Percentiles rank a stretch among this genome's conserved stretches.
phyloP scores from a whole-genome alignment of 2,888 invertebrate genomes.

The Callosobruchus maculatus region DNA sequence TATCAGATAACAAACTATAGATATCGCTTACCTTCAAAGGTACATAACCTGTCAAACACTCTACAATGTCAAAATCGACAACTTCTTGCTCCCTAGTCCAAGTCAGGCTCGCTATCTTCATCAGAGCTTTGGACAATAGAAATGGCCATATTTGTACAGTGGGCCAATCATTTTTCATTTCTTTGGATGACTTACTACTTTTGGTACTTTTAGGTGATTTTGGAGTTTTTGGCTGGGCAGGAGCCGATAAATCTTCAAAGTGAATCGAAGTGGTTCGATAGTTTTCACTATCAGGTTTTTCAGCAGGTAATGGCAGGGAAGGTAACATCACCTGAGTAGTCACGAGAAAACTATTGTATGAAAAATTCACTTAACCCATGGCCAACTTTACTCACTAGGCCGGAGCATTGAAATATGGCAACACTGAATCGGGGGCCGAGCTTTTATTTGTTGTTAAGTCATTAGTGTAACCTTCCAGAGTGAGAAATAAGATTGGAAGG shows the following conservation, averaged over 20 bases:
- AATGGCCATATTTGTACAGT: constrained; percentile 51
- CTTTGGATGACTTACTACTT: background rate
- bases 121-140: constrained; percentile 49
- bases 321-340: constrained; percentile 3
- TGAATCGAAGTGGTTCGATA: background rate
- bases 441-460: too few species aligned
- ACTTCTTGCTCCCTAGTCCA: constrained; percentile 41
- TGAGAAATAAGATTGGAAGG: too few species aligned
- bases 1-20: too few species aligned
- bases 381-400: too few species aligned
- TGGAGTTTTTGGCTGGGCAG: background rate
- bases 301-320: background rate
- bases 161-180: background rate
- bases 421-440: too few species aligned
- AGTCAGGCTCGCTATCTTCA: constrained; percentile 48
- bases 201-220: background rate
- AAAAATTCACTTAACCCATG: too few species aligned
- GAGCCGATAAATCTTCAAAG: background rate
- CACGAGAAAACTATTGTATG: background rate
- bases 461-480: too few species aligned
- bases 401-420: too few species aligned
- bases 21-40: constrained; percentile 30
- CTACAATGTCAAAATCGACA: constrained; percentile 47
- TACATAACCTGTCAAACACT: constrained; percentile 50
- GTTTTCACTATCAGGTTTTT: background rate